A percentile compares a stretch with the other conserved stretches of the same genome.
Conservation (phyloP, 2,113 vertebrate species). For the Saccopteryx bilineata region DNA sequence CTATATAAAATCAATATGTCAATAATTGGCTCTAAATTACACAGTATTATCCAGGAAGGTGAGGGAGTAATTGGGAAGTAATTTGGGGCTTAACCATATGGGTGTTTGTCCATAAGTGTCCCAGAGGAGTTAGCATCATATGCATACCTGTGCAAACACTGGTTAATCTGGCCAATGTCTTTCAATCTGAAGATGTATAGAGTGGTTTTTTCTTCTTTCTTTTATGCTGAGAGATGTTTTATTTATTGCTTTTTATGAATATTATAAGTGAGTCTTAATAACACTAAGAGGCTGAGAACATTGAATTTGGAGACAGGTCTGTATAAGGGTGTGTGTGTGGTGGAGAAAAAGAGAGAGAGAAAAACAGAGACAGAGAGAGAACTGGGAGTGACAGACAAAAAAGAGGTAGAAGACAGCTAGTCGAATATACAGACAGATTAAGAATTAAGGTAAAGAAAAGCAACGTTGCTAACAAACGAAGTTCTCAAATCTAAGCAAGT, state of each 20-base stretch:
- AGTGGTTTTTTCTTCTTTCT: not conserved
- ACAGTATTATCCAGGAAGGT: not conserved
- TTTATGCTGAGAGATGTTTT: not conserved
- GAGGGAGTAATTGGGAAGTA: not conserved
- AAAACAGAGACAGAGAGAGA: not conserved
- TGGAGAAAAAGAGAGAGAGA: not conserved
- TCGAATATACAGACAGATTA: not conserved
- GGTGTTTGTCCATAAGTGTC: not conserved
- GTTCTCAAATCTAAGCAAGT: not conserved
- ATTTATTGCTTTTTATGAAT: not conserved
- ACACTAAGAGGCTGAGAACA: not conserved
- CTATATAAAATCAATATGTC: not conserved
- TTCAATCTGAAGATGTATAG: not conserved
- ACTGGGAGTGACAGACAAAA: fast-evolving
- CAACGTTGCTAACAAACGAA: not conserved
- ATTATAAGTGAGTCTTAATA: not conserved
- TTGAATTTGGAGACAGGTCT: fast-evolving
- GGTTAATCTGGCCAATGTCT: not conserved
- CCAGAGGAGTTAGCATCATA: not conserved
- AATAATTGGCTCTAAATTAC: not conserved
- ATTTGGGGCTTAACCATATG: not conserved
- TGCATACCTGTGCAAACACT: not conserved
- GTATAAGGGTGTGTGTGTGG: not conserved
- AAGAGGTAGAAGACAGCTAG: not conserved
- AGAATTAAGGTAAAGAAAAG: not conserved